Evolutionary conservation across 2,888 invertebrate species (phyloP), one percentile per base, ranked within the genome.

Genomic region (Bellardia bayeri): DNA sequence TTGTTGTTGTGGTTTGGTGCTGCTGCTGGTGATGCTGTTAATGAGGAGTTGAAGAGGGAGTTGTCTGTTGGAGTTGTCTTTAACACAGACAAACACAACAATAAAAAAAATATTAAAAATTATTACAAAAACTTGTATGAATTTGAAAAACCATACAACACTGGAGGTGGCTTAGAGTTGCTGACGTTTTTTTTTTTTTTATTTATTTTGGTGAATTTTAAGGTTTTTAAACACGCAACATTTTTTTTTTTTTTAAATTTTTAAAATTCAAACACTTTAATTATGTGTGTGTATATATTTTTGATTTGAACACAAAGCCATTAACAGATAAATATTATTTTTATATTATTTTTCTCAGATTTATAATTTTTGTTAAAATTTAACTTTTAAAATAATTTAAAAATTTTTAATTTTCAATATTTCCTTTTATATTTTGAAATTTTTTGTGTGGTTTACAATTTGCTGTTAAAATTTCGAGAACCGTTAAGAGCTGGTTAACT

Each of bases 401-500:
- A 72, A 54, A 72, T 58, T 72, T 63, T n/a, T 9, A 42, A 45
- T 49, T 68, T 45, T 49, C 14, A 45, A 49, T 45, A 42, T 45
- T 61, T 58, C 45, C 58, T 54, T 71, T 42, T 42, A 9, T 3
- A 37, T 4, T 0, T 37, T 16, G 3, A 49, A 49, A 3, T 40
- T n/a, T n/a, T 49, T 14, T 51, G 14, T 33, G 37, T 37, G 4
- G 37, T 37, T 4, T 4, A 37, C 4, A 6, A 37, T 6, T 37
- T 37, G 4, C 5, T 37, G 37, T 3, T 6, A 6, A 37, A 37
- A 37, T 37, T 37, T 37, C 4, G 78, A 80, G 66, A 79, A 76
- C 64, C 7, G 42, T 37, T 40, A 37, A 45, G 80, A 82, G 86
- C 82, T 51, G 85, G 61, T 82, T 82, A 86, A 89, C 89, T 89